Conservation (phyloP, 2,797 vertebrate genomes). For the Nannoperca obscura region DNA sequence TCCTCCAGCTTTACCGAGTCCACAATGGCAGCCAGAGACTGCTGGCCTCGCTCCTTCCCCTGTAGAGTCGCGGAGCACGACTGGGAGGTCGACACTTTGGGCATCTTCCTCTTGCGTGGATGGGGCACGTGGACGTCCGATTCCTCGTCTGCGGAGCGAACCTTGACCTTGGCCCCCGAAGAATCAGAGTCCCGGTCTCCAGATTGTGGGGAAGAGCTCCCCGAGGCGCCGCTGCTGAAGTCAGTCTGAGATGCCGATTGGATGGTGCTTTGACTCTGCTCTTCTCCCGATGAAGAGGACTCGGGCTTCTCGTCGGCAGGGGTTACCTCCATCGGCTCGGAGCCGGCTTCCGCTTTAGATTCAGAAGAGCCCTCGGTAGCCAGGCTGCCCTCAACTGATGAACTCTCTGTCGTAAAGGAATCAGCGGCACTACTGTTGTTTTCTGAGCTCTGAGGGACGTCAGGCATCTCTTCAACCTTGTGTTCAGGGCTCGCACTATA, state of each 20-base stretch:
- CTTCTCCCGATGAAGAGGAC: constrained; percentile 64
- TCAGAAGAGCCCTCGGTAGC: constrained; percentile 53
- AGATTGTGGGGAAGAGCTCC: constrained; percentile 82
- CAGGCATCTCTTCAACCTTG: constrained; percentile 61
- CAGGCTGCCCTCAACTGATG: constrained; percentile 34
- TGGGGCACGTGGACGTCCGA: constrained; percentile 91
- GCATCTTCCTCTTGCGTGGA: constrained; percentile 96
- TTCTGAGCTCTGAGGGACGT: constrained; percentile 54
- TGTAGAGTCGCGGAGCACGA: constrained; percentile 85
- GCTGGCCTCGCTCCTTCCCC: constrained; percentile 93
- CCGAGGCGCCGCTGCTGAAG: constrained; percentile 77
- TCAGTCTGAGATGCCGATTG: constrained; percentile 84
- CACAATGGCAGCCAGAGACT: constrained; percentile 95
- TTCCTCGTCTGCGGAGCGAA: constrained; percentile 91
- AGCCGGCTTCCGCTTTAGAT: constrained; percentile 50
- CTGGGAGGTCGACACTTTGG: constrained; percentile 87
- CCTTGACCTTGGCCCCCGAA: constrained; percentile 87
- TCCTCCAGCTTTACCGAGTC: constrained; percentile 98
- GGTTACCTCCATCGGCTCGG: constrained; percentile 77
- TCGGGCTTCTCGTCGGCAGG: constrained; percentile 86
- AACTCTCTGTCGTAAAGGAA: constrained; percentile 27
- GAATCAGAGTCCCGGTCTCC: constrained; percentile 90
- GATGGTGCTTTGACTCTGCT: constrained; percentile 56
- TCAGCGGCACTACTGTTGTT: constrained; percentile 19
- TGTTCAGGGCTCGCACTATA: constrained; percentile 61